phyloP scores from a whole-genome alignment of 2,113 vertebrate genomes.

The Myiozetetes cayanensis region DNA sequence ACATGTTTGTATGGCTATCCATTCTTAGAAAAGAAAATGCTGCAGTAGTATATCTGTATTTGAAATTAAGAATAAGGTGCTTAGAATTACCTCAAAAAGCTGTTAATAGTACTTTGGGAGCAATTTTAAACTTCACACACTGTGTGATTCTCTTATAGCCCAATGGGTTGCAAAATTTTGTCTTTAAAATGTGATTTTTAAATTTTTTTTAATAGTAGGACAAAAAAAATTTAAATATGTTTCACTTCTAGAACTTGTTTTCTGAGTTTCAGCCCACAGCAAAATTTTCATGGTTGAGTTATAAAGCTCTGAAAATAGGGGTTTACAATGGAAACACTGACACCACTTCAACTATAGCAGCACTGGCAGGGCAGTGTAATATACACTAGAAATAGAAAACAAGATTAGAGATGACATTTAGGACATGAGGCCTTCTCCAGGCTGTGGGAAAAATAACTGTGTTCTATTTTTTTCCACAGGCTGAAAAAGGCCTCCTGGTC shows the following conservation, averaged over 20 bases:
- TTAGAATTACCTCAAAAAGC: neutral
- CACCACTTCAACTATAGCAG: neutral
- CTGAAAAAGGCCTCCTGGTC: slow-evolving; percentile 30
- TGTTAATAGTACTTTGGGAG: neutral
- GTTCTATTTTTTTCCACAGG: slow-evolving; percentile 36
- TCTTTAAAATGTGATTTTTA: neutral
- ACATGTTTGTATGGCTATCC: neutral
- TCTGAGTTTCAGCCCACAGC: slow-evolving; percentile 19
- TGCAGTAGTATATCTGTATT: neutral
- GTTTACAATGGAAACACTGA: slow-evolving; percentile 58
- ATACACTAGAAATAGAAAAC: slow-evolving; percentile 52
- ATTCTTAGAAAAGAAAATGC: neutral
- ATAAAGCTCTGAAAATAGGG: slow-evolving; percentile 46
- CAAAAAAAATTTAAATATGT: neutral
- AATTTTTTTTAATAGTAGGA: neutral
- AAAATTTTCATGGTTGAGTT: slow-evolving; percentile 27
- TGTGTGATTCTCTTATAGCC: neutral
- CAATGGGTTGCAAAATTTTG: neutral
- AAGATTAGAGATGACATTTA: slow-evolving; percentile 68
- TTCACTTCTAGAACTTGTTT: slow-evolving; percentile 11
- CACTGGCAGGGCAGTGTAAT: slow-evolving; percentile 4
- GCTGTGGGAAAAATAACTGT: slow-evolving; percentile 55
- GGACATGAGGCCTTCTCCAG: slow-evolving; percentile 40
- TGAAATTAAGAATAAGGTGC: neutral
- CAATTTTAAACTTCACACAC: neutral